phyloP scores from a whole-genome alignment of 2,113 vertebrate species.

The Siniperca knerii region DNA sequence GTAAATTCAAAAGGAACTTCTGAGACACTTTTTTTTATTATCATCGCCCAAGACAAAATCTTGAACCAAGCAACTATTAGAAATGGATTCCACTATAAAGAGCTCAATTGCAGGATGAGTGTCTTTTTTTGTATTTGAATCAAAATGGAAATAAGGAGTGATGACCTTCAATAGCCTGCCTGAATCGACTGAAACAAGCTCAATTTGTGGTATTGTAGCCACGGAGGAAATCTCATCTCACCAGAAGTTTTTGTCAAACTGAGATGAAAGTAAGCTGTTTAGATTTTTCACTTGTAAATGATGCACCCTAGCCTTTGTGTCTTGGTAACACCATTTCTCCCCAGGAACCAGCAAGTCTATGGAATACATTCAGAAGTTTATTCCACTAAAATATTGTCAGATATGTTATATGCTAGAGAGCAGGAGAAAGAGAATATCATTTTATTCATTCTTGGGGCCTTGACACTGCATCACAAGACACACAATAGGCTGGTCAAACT shows the following conservation, averaged over 20 bases:
- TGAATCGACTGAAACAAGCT: slow-evolving; percentile 63
- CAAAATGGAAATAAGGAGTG: slow-evolving; percentile 78
- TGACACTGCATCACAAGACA: slow-evolving; percentile 27
- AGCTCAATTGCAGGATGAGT: slow-evolving; percentile 53
- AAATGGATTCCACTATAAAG: slow-evolving; percentile 60
- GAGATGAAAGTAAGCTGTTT: slow-evolving; percentile 72
- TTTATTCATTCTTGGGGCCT: slow-evolving; percentile 23
- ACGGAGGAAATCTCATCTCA: slow-evolving; percentile 68
- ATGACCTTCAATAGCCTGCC: slow-evolving; percentile 65
- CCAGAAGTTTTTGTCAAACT: slow-evolving; percentile 51
- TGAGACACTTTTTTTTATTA: slow-evolving; percentile 44
- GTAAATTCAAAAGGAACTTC: slow-evolving; percentile 1
- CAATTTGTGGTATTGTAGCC: slow-evolving; percentile 62
- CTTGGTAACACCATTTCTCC: slow-evolving; percentile 33
- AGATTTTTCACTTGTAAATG: slow-evolving; percentile 65
- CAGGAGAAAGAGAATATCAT: slow-evolving; percentile 22
- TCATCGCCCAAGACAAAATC: slow-evolving; percentile 47
- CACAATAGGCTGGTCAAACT: slow-evolving; percentile 36
- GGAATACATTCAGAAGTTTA: slow-evolving; percentile 33
- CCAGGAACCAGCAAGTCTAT: slow-evolving; percentile 2
- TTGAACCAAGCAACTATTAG: slow-evolving; percentile 56
- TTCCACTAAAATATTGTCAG: slow-evolving; percentile 53
- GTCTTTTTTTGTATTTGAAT: slow-evolving; percentile 57
- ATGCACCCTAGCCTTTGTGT: slow-evolving; percentile 51
- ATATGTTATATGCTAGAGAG: slow-evolving; percentile 27